These are phyloP conservation scores for Odontothrips loti DNA, from an alignment of 2,888 invertebrate genomes.

Conservation along the genomic window DNA sequence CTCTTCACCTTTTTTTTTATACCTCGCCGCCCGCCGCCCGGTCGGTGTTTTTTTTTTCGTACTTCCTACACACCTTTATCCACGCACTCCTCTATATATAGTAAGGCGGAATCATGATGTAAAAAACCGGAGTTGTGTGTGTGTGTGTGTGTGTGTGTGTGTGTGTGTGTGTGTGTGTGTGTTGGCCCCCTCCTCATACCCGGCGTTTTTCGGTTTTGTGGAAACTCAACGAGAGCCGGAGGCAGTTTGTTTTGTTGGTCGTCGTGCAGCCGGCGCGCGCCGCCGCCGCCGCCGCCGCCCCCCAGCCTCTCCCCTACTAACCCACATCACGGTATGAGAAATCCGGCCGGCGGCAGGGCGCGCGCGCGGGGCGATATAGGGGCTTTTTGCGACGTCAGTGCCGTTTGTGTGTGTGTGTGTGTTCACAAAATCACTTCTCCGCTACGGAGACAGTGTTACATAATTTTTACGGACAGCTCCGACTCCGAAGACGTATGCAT, in stretches of 20 bases:
- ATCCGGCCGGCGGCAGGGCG: no score
- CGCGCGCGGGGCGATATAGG: no score
- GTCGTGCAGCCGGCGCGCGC: not conserved
- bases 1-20: not conserved
- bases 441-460: no score
- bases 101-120: conserved; percentile 8
- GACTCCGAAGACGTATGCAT: no score
- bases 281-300: not conserved
- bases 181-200: not conserved
- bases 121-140: not conserved
- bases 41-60: not conserved
- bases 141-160: no score
- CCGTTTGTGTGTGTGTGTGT: no score
- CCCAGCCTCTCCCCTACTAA: not conserved
- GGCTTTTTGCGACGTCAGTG: no score
- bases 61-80: not conserved
- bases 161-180: not conserved
- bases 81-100: conserved; percentile 7
- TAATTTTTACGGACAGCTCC: no score
- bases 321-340: no score
- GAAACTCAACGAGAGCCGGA: not conserved
- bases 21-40: not conserved
- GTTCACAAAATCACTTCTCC: no score
- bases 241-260: conserved; percentile 6
- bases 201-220: conserved; percentile 28